phyloP scores from a whole-genome alignment of 2,113 vertebrate genomes.

The Sigmodon hispidus region DNA sequence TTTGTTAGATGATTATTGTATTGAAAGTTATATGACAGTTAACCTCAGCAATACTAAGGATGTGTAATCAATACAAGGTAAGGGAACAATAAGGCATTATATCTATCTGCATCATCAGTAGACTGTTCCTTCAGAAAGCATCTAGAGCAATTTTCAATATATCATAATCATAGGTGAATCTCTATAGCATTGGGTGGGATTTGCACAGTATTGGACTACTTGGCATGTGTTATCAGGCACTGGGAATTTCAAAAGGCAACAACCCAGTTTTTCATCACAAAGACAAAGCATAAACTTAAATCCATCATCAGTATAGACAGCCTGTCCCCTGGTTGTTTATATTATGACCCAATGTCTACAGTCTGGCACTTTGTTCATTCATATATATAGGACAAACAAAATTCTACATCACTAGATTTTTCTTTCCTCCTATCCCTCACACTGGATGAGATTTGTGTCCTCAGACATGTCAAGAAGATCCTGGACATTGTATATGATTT shows the following conservation, averaged over 20 bases:
- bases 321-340: not conserved
- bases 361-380: not conserved
- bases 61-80: not conserved
- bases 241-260: not conserved
- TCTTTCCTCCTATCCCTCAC: not conserved
- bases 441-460: not conserved
- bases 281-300: too few species aligned
- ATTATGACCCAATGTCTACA: not conserved
- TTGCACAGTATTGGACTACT: not conserved
- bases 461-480: too few species aligned
- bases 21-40: not conserved
- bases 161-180: not conserved
- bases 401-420: not conserved
- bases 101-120: too few species aligned
- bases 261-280: not conserved
- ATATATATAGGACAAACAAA: not conserved
- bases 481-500: not conserved
- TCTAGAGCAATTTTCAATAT: not conserved
- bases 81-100: not conserved
- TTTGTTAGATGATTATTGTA: not conserved
- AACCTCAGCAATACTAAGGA: not conserved
- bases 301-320: not conserved
- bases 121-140: not conserved
- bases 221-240: fast-evolving
- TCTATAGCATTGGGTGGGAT: not conserved